A percentile compares a stretch with the other conserved stretches of the same genome.
Evolutionary conservation across 2,797 vertebrate genomes (phyloP).

Genomic region (Xiphorhynchus erythropygius): DNA sequence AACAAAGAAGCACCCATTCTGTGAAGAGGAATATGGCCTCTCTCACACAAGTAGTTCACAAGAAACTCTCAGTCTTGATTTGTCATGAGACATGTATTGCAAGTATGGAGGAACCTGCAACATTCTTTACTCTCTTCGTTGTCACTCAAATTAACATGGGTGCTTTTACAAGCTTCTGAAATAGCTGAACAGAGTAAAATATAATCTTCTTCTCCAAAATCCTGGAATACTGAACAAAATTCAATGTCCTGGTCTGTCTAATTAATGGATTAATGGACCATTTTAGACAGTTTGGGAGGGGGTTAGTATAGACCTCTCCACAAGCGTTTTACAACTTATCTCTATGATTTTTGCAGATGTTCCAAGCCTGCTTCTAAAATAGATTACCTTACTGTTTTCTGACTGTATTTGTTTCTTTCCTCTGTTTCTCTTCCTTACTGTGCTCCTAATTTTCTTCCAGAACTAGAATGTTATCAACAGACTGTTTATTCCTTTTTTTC

Average conservation of each 20-base stretch:
- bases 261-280: too few relatives aligned
- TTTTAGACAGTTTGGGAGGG: background rate
- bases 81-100: accelerated
- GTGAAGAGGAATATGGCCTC: background rate
- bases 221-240: background rate
- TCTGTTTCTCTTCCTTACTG: background rate
- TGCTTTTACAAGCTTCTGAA: background rate
- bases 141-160: background rate
- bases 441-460: background rate
- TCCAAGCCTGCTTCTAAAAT: background rate
- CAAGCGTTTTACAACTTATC: background rate
- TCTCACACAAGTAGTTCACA: background rate
- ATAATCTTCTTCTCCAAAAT: background rate
- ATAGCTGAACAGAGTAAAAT: background rate
- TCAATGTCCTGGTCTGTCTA: accelerated
- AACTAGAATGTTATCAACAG: background rate
- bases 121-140: background rate
- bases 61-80: background rate
- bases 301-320: background rate
- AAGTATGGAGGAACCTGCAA: background rate
- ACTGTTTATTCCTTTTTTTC: background rate
- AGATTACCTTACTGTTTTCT: background rate
- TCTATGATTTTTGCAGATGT: background rate
- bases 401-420: background rate
- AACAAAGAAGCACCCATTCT: background rate